Conservation (phyloP, 2,888 invertebrate genomes). For the Chrysolina oricalcia region DNA sequence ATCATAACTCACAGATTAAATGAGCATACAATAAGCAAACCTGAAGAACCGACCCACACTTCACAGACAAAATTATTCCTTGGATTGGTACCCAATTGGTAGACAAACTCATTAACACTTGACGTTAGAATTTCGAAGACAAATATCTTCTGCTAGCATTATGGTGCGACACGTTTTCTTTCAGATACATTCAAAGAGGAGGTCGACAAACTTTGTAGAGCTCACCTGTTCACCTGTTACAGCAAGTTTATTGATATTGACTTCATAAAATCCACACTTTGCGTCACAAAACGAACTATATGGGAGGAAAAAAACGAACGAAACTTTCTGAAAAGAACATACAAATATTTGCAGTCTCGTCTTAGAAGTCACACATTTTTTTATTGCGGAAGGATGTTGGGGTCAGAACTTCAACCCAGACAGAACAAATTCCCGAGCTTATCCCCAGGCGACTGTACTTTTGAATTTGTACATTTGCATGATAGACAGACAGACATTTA, state of each 20-base stretch:
- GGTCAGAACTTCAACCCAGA: too few relatives aligned
- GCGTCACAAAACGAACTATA: background rate
- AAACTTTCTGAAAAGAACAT: background rate
- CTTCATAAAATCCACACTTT: constrained; percentile 7
- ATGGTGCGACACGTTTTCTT: constrained; percentile 26
- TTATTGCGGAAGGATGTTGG: too few relatives aligned
- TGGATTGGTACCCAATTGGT: constrained; percentile 10
- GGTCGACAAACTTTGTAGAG: constrained; percentile 39
- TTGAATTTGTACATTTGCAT: background rate
- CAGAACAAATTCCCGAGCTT: too few relatives aligned
- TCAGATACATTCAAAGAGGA: constrained; percentile 22
- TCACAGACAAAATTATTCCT: background rate
- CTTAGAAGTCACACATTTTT: too few relatives aligned
- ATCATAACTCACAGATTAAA: background rate
- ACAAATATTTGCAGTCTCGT: too few relatives aligned
- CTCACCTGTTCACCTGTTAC: constrained; percentile 33
- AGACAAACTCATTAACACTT: constrained; percentile 43
- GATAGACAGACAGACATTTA: too few relatives aligned
- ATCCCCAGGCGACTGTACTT: background rate
- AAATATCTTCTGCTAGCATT: constrained; percentile 41
- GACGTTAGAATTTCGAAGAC: constrained; percentile 43
- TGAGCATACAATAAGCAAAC: constrained; percentile 2
- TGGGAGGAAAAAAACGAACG: background rate
- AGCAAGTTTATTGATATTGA: constrained; percentile 2
- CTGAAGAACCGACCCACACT: background rate